Evolutionary conservation across 2,113 vertebrate genomes (phyloP).

Genomic region (Apeltes quadracus): DNA sequence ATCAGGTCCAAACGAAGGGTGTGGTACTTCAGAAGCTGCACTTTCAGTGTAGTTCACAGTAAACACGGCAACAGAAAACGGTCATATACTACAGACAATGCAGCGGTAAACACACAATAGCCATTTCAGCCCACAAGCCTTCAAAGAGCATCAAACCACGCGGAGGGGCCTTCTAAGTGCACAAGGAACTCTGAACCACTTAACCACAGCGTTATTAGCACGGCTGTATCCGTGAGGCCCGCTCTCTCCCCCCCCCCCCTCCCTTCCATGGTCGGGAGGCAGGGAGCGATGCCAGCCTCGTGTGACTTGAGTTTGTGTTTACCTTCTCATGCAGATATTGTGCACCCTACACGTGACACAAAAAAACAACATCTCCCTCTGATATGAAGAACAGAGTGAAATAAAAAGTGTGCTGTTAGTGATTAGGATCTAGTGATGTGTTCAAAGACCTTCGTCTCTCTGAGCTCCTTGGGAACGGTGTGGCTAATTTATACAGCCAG

Average conservation of each 20-base stretch:
- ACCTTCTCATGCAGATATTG: background rate
- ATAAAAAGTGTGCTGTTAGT: slow-evolving; percentile 39
- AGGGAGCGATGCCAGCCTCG: slow-evolving; percentile 10
- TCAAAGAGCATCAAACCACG: slow-evolving; percentile 58
- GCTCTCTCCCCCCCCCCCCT: background rate
- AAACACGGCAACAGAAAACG: background rate
- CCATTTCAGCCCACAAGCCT: slow-evolving; percentile 64
- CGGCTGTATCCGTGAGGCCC: slow-evolving; percentile 40
- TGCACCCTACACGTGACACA: background rate
- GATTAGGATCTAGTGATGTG: slow-evolving; percentile 61
- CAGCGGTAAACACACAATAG: background rate
- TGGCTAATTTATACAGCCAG: slow-evolving; percentile 47
- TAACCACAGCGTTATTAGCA: slow-evolving; percentile 59
- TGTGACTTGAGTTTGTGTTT: slow-evolving; percentile 21
- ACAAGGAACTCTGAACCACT: slow-evolving; percentile 58
- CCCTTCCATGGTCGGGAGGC: slow-evolving; percentile 2
- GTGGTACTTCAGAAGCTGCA: background rate
- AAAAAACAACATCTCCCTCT: slow-evolving; percentile 1
- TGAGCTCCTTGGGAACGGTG: slow-evolving; percentile 44
- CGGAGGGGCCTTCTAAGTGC: slow-evolving; percentile 56
- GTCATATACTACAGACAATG: too few relatives aligned
- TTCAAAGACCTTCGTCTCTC: slow-evolving; percentile 58
- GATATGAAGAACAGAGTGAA: slow-evolving; percentile 25
- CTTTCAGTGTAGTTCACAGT: background rate
- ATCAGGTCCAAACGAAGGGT: background rate